Percentiles rank a stretch among this genome's conserved stretches.
Evolutionary conservation across 2,113 vertebrate species (phyloP).

Genomic region (Upupa epops): DNA sequence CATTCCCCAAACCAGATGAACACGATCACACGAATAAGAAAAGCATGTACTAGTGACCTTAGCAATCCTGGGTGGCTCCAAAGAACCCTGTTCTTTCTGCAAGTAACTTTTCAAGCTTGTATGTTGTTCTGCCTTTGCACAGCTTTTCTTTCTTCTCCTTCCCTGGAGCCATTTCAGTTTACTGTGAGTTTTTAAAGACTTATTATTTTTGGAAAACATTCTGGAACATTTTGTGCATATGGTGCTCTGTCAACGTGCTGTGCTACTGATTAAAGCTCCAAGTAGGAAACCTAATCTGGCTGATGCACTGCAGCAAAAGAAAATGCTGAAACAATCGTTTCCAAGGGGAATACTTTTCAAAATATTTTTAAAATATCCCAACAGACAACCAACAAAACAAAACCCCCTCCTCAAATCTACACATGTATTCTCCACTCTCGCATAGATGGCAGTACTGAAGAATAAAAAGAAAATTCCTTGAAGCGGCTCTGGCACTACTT

Average conservation of each 20-base stretch:
- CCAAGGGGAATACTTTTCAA: constrained; percentile 11
- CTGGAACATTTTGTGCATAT: constrained; percentile 73
- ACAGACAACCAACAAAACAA: background rate
- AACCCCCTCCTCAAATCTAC: no score
- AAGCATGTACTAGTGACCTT: background rate
- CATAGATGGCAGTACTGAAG: background rate
- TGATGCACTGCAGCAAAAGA: background rate
- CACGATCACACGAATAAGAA: background rate
- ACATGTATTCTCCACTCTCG: background rate
- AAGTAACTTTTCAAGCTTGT: background rate
- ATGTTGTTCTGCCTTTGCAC: background rate
- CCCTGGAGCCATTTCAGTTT: constrained; percentile 25
- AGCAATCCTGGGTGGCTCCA: background rate
- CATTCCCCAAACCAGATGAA: background rate
- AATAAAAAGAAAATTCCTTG: background rate
- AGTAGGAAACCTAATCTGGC: constrained; percentile 51
- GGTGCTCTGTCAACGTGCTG: constrained; percentile 53
- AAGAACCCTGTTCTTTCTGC: background rate
- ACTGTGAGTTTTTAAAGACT: constrained; percentile 46
- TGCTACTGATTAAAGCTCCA: constrained; percentile 67
- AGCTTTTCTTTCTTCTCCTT: constrained; percentile 30
- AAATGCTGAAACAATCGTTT: constrained; percentile 42
- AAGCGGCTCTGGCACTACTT: background rate
- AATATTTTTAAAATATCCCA: background rate
- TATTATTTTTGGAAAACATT: constrained; percentile 75